Evolutionary conservation across 2,888 invertebrate species (phyloP).

Genomic region (Vandiemenella viatica): DNA sequence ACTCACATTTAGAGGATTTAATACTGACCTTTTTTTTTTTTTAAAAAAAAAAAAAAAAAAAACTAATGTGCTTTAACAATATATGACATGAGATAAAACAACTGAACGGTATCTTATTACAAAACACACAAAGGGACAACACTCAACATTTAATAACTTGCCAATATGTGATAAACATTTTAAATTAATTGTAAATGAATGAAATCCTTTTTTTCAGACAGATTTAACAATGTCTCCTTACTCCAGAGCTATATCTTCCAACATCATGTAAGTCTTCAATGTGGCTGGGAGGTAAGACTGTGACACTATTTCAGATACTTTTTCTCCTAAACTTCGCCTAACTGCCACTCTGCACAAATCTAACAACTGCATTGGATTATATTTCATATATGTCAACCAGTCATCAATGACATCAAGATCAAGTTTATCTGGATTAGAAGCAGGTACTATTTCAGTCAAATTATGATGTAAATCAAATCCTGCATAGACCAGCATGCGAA

Average conservation of each 20-base stretch:
- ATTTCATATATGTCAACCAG: constrained; percentile 32
- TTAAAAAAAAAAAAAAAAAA: too few species aligned
- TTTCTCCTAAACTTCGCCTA: constrained; percentile 29
- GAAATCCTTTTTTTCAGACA: too few species aligned
- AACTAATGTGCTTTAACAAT: too few species aligned
- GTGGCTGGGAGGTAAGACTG: constrained; percentile 38
- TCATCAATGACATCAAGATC: constrained; percentile 25
- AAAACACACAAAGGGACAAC: too few species aligned
- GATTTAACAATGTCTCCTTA: too few species aligned
- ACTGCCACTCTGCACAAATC: constrained; percentile 43
- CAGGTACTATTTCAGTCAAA: constrained; percentile 9
- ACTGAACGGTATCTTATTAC: too few species aligned
- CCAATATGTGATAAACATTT: too few species aligned
- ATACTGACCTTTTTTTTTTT: too few species aligned
- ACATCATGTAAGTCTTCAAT: constrained; percentile 40
- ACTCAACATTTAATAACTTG: too few species aligned
- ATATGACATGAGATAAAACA: too few species aligned
- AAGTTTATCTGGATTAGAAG: constrained; percentile 13
- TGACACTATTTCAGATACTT: constrained; percentile 28
- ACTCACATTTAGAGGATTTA: too few species aligned
- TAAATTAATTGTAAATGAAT: too few species aligned
- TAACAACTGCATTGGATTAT: constrained; percentile 35
- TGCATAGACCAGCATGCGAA: constrained; percentile 29
- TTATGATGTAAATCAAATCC: constrained; percentile 24
- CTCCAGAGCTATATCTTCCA: constrained; percentile 37